phyloP scores from a whole-genome alignment of 2,888 invertebrate species.

The Plagiodera versicolora region DNA sequence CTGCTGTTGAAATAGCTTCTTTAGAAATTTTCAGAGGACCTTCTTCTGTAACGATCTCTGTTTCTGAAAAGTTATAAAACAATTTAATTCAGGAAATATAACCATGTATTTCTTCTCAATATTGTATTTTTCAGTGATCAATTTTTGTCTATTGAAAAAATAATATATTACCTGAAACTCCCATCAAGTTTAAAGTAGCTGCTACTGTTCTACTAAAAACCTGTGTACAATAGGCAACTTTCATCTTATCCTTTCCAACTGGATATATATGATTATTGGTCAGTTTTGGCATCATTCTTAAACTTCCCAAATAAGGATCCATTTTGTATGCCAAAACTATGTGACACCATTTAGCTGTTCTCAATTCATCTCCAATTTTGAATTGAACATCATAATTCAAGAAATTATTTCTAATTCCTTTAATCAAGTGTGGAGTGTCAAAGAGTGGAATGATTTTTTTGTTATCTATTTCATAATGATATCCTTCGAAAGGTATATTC shows the following conservation, averaged over 20 bases:
- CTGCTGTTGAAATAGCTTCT: too few species aligned
- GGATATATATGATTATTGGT: background rate
- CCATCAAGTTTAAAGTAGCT: background rate
- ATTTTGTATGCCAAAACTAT: background rate
- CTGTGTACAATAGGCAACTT: background rate
- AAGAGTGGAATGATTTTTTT: background rate
- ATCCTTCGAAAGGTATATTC: background rate
- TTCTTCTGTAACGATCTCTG: too few species aligned
- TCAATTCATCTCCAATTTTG: background rate
- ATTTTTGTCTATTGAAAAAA: too few species aligned
- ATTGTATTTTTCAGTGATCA: too few species aligned
- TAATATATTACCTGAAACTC: background rate
- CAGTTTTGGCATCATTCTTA: background rate
- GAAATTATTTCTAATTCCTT: background rate
- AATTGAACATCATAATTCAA: background rate
- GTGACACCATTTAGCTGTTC: background rate
- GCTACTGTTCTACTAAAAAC: background rate
- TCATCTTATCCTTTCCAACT: background rate
- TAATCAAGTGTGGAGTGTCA: background rate
- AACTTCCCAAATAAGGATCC: background rate
- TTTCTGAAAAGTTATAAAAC: too few species aligned
- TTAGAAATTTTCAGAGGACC: too few species aligned
- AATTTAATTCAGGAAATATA: too few species aligned
- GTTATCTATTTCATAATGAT: background rate
- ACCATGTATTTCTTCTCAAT: too few species aligned